A percentile compares a stretch with the other conserved stretches of the same genome.
Conservation (phyloP, 2,113 vertebrate genomes). For the Hippocampus mohnikei region DNA sequence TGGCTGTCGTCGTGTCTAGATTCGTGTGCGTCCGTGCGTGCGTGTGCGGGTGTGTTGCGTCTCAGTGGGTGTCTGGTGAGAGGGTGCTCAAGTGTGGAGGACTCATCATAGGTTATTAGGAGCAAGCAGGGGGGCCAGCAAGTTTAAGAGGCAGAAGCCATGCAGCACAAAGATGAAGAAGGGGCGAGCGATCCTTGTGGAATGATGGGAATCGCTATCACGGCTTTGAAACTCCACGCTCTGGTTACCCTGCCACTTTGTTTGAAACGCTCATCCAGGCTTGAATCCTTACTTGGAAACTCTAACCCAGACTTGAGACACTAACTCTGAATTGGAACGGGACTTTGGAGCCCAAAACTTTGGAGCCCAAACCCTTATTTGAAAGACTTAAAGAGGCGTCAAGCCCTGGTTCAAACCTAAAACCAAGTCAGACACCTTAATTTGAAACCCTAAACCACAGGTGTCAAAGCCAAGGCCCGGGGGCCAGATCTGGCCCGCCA, state of each 20-base stretch:
- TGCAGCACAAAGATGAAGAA: conserved; percentile 29
- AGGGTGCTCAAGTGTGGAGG: conserved; percentile 75
- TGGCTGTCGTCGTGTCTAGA: conserved; percentile 50
- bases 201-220: neutral
- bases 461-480: too few relatives aligned
- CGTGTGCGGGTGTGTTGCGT: conserved; percentile 34
- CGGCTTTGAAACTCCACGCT: neutral
- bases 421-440: too few relatives aligned
- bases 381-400: neutral
- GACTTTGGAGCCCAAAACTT: neutral
- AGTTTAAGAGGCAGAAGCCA: conserved; percentile 44
- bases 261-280: too few relatives aligned
- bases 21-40: conserved; percentile 23
- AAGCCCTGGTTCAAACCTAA: too few relatives aligned
- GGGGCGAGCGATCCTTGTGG: conserved; percentile 22
- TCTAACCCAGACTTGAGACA: neutral
- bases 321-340: neutral
- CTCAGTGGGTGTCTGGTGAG: conserved; percentile 72
- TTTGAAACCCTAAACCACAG: too few relatives aligned
- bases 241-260: too few relatives aligned
- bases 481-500: too few relatives aligned
- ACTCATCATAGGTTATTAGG: conserved; percentile 78
- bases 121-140: conserved; percentile 64
- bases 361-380: neutral
- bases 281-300: neutral